Evolutionary conservation across 2,113 vertebrate species (phyloP), one percentile per base, ranked within the genome.

Genomic region (Zootoca vivipara): DNA sequence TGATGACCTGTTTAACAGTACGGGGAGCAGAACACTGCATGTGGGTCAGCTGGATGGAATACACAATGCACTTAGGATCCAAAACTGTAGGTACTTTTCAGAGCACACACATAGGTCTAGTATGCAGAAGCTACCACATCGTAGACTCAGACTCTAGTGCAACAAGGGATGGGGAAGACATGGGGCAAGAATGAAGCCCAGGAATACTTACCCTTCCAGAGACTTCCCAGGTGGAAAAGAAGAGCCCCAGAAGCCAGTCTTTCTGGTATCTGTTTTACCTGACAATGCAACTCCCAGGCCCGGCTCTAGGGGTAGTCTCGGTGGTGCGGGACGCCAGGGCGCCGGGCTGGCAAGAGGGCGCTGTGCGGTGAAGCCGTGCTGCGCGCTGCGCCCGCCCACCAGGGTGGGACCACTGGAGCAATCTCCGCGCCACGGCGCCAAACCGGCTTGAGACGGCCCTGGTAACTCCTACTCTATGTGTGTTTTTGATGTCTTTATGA

Each of bases 1-100:
- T 95, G 93, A 92, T 89, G 90, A 87, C 86, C 94, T 90, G 67
- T 12, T 94, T 95, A 87, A 92, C 46, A 40, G 67, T 83, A 88
- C 89, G 65, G 58, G 91, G 40, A 87, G 30, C 90, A 38, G 73
- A 92, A 91, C 90, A 77, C 77, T 89, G 83, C 56, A 92, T 42
- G 88, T 86, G 73, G 92, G 87, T n/a, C 12, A 13, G 85, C 95
- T 94, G 78, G 92, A 86, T 58, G 80, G 85, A 90, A 93, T 87
- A 85, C 91, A 89, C 85, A 83, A 64, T 88, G 15, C n/a, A 91
- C 5, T 9, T 30, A 89, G 91, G 80, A 82, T 85, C 24, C 6
- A 67, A 91, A 80, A 80, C 90, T 67, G 88, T 94, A 73, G 91
- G 72, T 22, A 91, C 78, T 18, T 74, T 12, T 64, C 89, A 79